phyloP scores from a whole-genome alignment of 2,113 vertebrate genomes.

The Chamaetylas fuelleborni region DNA sequence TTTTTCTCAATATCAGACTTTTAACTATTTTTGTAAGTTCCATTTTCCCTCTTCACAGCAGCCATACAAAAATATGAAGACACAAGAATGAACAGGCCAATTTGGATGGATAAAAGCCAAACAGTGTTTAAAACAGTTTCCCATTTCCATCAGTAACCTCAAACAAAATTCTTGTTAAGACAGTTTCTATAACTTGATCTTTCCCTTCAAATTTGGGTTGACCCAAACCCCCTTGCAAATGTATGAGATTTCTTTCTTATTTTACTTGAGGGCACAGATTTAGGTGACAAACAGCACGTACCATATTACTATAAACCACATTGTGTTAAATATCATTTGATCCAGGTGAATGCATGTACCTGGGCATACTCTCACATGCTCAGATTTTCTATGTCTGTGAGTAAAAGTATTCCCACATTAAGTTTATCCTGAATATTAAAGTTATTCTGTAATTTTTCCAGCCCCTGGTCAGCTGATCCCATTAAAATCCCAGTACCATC shows the following conservation, averaged over 20 bases:
- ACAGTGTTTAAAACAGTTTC: fast-evolving
- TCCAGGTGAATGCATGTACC: not conserved
- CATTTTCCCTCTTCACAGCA: not conserved
- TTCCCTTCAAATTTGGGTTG: not conserved
- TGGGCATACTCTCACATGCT: too few species aligned
- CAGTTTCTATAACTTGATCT: not conserved
- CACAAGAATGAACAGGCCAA: not conserved
- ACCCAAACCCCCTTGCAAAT: not conserved
- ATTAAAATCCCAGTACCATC: not conserved
- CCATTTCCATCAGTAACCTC: not conserved
- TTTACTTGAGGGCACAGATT: not conserved
- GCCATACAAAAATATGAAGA: not conserved
- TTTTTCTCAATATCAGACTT: conserved; percentile 9
- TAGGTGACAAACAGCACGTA: not conserved
- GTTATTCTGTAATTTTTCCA: not conserved
- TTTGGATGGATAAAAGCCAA: not conserved
- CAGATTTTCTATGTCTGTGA: not conserved
- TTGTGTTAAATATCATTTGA: not conserved
- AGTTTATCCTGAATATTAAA: not conserved
- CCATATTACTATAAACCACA: not conserved
- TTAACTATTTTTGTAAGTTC: not conserved
- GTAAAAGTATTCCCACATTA: not conserved
- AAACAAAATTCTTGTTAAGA: not conserved
- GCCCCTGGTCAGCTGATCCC: not conserved
- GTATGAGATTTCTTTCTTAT: not conserved